Conservation (phyloP, 2,113 vertebrate species). For the Misgurnus mizolepis region DNA sequence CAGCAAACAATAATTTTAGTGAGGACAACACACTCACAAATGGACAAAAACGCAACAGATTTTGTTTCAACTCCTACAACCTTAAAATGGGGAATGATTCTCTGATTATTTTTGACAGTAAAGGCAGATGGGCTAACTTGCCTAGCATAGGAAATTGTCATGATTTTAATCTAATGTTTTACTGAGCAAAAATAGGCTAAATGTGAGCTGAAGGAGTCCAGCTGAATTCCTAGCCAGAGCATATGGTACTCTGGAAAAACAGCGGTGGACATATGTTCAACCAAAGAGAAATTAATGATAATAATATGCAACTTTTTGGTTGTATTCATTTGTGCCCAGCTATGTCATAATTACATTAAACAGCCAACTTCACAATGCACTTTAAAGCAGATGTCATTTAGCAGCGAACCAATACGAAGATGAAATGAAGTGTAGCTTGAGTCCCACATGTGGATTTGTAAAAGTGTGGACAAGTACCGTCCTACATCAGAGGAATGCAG, state of each 20-base stretch:
- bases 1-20: constrained; percentile 63
- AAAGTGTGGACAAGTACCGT: constrained; percentile 15
- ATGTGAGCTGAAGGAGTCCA: constrained; percentile 29
- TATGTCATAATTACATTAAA: constrained; percentile 43
- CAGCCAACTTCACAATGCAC: constrained; percentile 24
- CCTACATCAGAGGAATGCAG: not conserved
- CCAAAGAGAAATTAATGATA: constrained; percentile 35
- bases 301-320: constrained; percentile 41
- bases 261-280: constrained; percentile 32
- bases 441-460: not conserved
- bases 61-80: not conserved
- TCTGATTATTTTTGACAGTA: not conserved
- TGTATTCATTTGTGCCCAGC: constrained; percentile 48
- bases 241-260: constrained; percentile 40
- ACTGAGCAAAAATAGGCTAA: constrained; percentile 39
- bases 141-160: not conserved
- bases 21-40: constrained; percentile 49
- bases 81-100: not conserved
- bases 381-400: constrained; percentile 10
- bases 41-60: constrained; percentile 18
- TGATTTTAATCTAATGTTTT: constrained; percentile 26
- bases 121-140: constrained; percentile 43
- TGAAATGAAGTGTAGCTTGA: not conserved
- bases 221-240: constrained; percentile 27
- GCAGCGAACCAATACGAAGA: not conserved